Percentiles rank a stretch among this genome's conserved stretches.
Conservation (phyloP, 1,140 invertebrate species). For the Nymphalis io region DNA sequence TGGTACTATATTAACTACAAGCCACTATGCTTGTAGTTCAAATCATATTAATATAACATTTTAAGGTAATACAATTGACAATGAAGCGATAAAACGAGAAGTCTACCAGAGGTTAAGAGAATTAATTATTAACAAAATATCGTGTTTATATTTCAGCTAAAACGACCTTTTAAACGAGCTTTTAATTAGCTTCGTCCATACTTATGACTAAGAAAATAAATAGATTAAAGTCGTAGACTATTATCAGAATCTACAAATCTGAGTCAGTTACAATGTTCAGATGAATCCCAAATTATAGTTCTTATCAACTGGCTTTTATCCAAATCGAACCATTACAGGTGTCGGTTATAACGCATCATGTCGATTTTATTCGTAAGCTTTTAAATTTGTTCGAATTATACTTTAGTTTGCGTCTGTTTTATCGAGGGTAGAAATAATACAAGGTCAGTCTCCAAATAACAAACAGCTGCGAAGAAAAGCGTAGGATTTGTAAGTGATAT, state of each 20-base stretch:
- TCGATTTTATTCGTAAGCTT: slow-evolving; percentile 13
- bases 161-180: no score
- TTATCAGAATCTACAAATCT: slow-evolving; percentile 21
- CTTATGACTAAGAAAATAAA: not conserved
- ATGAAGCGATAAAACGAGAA: no score
- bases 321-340: slow-evolving; percentile 22
- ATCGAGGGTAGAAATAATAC: slow-evolving; percentile 30
- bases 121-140: no score
- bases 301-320: slow-evolving; percentile 26
- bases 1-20: no score
- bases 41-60: no score
- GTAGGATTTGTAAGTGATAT: slow-evolving; percentile 23
- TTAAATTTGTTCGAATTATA: slow-evolving; percentile 22
- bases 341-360: slow-evolving; percentile 11
- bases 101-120: no score
- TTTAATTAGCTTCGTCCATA: no score
- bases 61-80: no score
- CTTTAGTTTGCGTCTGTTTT: slow-evolving; percentile 21
- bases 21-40: no score
- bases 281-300: slow-evolving; percentile 9
- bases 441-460: slow-evolving; percentile 28
- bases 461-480: slow-evolving; percentile 16
- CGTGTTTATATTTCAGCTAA: no score
- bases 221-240: not conserved
- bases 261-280: slow-evolving; percentile 16